Evolutionary conservation across 2,888 invertebrate species (phyloP), one percentile per base, ranked within the genome.

Genomic region (Cistogaster globosa): DNA sequence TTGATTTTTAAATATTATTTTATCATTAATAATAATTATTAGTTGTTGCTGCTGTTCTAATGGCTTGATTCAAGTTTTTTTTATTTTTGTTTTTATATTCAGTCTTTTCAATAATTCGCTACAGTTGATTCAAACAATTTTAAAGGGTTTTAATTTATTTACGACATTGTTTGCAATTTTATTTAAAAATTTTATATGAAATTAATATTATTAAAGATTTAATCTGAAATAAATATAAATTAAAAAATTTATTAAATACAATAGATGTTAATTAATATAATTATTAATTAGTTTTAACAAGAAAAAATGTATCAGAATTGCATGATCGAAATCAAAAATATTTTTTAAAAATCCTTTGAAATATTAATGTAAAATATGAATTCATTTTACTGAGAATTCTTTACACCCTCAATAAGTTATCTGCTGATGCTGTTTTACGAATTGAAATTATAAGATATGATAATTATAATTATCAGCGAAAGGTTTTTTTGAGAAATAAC

Each of bases 191-290:
- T 42, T 42, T 42, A 42, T 42, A 12, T 2, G 12, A 42, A 42
- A 42, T 42, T 42, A 42, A n/a, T 63, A 48, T 71, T 26, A 45
- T 16, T 60, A 18, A 53, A 7, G 38, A 65, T 72, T 65, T 65
- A 53, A 72, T 60, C 82, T 83, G 76, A 42, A 82, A 80, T 51
- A 8, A 42, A 42, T 12, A 12, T 12, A 67, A 57, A 14, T 48
- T 45, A 36, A 9, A 63, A 42, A 58, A 16, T 32, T 6, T 11
- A 65, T 36, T 42, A 32, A 42, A 67, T 48, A n/a, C 45, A 48
- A 48, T 48, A 48, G 45, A n/a, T 48, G 16, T 48, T n/a, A 48
- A 16, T 48, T 16, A 48, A 5, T 16, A 48, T 48, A 12, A 48
- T 48, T n/a, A n/a, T 14, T 48, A 16, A 32, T n/a, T n/a, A 48